These are phyloP conservation scores for Agraylea sexmaculata DNA, from an alignment of 1,140 invertebrate species.

Conservation along the genomic window DNA sequence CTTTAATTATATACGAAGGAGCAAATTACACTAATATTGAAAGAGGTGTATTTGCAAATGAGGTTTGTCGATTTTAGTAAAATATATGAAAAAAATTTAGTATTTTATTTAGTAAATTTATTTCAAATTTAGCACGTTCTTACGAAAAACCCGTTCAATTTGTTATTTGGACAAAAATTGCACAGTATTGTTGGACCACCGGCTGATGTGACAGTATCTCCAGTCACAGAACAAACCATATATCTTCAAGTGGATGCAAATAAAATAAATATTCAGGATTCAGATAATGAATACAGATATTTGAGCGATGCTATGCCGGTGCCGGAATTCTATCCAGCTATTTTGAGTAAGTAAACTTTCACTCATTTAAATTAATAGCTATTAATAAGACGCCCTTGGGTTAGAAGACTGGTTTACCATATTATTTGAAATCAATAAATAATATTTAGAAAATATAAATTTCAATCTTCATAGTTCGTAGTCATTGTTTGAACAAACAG, in stretches of 20 bases:
- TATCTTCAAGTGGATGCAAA: slow-evolving; percentile 32
- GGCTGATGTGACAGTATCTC: slow-evolving; percentile 15
- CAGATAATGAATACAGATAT: slow-evolving; percentile 34
- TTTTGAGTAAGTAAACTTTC: slow-evolving; percentile 28
- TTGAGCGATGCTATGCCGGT: slow-evolving; percentile 35
- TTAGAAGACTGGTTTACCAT: neutral
- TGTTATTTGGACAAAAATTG: slow-evolving; percentile 9
- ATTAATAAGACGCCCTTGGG: neutral
- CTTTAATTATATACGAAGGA: slow-evolving; percentile 32
- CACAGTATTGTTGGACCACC: slow-evolving; percentile 6
- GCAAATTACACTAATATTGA: slow-evolving; percentile 35
- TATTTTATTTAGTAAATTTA: no score
- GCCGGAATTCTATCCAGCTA: slow-evolving; percentile 32
- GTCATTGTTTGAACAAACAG: no score
- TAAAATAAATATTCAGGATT: slow-evolving; percentile 26
- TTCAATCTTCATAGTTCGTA: no score
- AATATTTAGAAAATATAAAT: no score
- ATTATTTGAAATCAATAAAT: neutral
- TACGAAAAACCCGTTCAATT: no score
- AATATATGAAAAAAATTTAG: no score
- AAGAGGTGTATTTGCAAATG: no score
- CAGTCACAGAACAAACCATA: slow-evolving; percentile 13
- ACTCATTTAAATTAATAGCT: no score
- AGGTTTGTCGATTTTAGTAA: no score
- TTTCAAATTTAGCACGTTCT: no score